Conservation (phyloP, 2,113 vertebrate species). For the Hyla sarda region DNA sequence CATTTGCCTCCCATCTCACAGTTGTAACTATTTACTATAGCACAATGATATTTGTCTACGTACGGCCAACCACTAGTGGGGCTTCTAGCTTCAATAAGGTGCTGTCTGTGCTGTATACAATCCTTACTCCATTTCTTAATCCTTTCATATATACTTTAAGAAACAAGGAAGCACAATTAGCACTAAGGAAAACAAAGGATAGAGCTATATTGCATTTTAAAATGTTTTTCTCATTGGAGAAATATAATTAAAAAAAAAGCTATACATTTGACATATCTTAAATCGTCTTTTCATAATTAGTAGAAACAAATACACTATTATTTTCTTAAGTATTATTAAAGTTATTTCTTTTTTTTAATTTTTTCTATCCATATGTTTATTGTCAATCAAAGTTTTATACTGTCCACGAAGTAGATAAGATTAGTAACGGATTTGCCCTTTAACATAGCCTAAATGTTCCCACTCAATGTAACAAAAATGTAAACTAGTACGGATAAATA, state of each 20-base stretch:
- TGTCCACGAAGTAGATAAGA: no score
- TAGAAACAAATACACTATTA: no score
- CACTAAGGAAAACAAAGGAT: constrained; percentile 33
- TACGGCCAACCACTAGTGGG: constrained; percentile 40
- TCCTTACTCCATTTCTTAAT: constrained; percentile 51
- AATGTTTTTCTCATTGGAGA: not conserved
- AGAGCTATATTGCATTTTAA: not conserved
- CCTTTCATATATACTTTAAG: constrained; percentile 54
- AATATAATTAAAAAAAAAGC: not conserved
- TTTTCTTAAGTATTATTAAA: no score
- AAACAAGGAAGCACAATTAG: constrained; percentile 39
- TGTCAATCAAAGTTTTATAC: no score
- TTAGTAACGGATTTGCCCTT: no score
- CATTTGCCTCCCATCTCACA: constrained; percentile 56
- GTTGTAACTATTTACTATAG: constrained; percentile 51
- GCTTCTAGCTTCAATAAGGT: constrained; percentile 43
- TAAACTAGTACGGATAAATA: no score
- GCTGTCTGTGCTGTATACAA: constrained; percentile 48
- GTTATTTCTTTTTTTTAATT: no score
- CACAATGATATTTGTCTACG: constrained; percentile 56
- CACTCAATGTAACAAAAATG: no score
- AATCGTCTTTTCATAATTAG: no score
- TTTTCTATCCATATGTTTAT: no score
- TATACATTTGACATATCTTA: no score
- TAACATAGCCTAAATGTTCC: no score